Evolutionary conservation across 2,113 vertebrate genomes (phyloP), one percentile per base, ranked within the genome.

Genomic region (Gymnorhina tibicen): DNA sequence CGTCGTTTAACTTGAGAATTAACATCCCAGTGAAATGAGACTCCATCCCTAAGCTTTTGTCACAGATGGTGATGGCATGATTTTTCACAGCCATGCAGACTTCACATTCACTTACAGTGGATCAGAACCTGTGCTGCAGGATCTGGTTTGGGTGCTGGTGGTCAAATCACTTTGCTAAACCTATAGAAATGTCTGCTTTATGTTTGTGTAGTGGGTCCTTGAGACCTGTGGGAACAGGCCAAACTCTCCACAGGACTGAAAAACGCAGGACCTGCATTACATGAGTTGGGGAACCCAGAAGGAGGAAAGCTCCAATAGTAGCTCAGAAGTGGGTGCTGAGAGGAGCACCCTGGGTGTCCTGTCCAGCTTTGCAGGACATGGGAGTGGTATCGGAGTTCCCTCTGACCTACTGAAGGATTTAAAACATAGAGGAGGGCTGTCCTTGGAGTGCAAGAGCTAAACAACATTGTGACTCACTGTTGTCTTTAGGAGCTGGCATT

Each of bases 171-270:
- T 52, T 85, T 33, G 21, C 27, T 88, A 44, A 56, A 69, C 7
- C 59, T 69, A 0, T 6, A 13, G 91, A 41, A 85, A 44, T 6
- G 0, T 30, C 20, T 37, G 0, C 35, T 1, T 0, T 21, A 0
- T 39, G 11, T 32, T 67, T 42, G 37, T 46, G 23, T 16, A 8
- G 41, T 24, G 46, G 6, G 4, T 49, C 59, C 68, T 30, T 60
- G 49, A 44, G 73, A 28, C 33, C 22, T 1, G 1, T 44, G 72
- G 44, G 24, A 32, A 10, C 46, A 66, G 27, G 26, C 53, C n/a
- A n/a, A 55, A 16, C 53, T 63, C 32, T 62, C 7, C 24, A 7
- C 33, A 9, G n/a, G 41, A 18, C 69, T 70, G 49, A n/a, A 55
- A 32, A 41, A 15, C 19, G 4, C 59, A 42, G 22, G 35, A 17